Percentiles rank a stretch among this genome's conserved stretches.
These are phyloP conservation scores for Ichneumoninae sp. DNA, from an alignment of 2,888 invertebrate species.

Conservation along the genomic window DNA sequence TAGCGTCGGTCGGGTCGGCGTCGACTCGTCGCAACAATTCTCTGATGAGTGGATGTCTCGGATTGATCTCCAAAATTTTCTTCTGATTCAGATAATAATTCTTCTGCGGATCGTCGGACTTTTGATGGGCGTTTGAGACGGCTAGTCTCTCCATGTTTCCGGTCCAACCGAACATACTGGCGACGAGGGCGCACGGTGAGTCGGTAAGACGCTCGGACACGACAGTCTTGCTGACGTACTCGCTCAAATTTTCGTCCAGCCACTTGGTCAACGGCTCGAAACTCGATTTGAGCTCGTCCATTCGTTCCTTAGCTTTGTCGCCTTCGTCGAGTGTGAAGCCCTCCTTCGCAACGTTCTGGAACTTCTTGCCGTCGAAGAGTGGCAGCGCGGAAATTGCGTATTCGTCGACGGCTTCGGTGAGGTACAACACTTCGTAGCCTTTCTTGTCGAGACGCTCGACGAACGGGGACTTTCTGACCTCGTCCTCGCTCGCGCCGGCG, in stretches of 20 bases:
- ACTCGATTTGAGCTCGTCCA: constrained; percentile 90
- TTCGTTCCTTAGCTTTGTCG: constrained; percentile 88
- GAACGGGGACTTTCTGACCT: constrained; percentile 97
- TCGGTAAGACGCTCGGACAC: constrained; percentile 95
- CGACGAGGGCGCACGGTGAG: constrained; percentile 98
- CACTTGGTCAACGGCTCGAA: constrained; percentile 96
- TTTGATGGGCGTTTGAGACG: constrained; percentile 97
- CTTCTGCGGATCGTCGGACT: constrained; percentile 95
- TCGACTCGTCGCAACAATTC: constrained; percentile 94
- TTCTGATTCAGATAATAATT: constrained; percentile 96
- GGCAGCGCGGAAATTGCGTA: constrained; percentile 98
- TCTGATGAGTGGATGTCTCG: constrained; percentile 97
- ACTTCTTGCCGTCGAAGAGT: constrained; percentile 99
- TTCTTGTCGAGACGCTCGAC: constrained; percentile 96
- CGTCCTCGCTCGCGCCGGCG: constrained; percentile 94
- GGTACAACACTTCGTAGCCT: constrained; percentile 97
- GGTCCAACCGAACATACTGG: constrained; percentile 99
- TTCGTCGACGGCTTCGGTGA: constrained; percentile 99
- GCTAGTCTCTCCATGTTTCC: constrained; percentile 99
- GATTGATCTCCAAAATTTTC: constrained; percentile 99
- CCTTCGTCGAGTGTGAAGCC: constrained; percentile 94
- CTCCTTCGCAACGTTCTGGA: constrained; percentile 99
- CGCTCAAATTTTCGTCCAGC: constrained; percentile 93
- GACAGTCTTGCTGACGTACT: constrained; percentile 90
- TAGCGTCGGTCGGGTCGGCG: constrained; percentile 91